Percentiles rank a stretch among this genome's conserved stretches.
Evolutionary conservation across 2,888 invertebrate genomes (phyloP).

Genomic region (Thecophora atra): DNA sequence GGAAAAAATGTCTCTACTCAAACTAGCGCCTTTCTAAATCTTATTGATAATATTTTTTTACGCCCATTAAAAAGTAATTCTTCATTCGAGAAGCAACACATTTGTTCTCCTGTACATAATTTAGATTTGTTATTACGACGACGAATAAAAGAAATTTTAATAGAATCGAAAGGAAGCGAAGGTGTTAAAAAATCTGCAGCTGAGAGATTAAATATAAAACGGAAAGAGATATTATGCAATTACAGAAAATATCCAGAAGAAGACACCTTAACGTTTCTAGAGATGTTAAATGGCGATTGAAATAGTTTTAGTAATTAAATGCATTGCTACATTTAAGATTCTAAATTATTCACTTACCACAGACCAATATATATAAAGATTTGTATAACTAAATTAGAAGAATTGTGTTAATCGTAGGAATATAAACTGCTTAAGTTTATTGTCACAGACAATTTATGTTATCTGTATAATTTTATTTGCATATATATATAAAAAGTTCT

Average conservation of each 20-base stretch:
- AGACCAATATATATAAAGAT: too few species aligned
- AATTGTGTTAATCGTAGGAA: too few species aligned
- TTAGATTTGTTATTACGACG: conserved; percentile 56
- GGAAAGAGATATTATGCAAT: conserved; percentile 52
- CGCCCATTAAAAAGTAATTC: neutral
- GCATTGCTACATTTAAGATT: too few species aligned
- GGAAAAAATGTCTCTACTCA: conserved; percentile 13
- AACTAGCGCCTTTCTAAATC: conserved; percentile 39
- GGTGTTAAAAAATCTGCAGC: conserved; percentile 44
- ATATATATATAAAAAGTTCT: too few species aligned
- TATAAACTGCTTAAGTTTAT: too few species aligned
- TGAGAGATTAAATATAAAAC: conserved; percentile 50
- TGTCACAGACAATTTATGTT: conserved; percentile 10
- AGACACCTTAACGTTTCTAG: neutral
- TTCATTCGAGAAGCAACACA: neutral
- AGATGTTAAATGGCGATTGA: too few species aligned
- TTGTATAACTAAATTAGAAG: too few species aligned
- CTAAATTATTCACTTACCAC: too few species aligned
- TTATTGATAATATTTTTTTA: conserved; percentile 37
- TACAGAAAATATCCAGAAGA: neutral
- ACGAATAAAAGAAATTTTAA: conserved; percentile 46
- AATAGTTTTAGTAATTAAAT: too few species aligned
- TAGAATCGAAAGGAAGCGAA: neutral
- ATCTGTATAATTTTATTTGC: conserved; percentile 15
- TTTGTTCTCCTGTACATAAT: conserved; percentile 44